Evolutionary conservation across 2,888 invertebrate genomes (phyloP), one percentile per base, ranked within the genome.

Genomic region (Tinea semifulvella): DNA sequence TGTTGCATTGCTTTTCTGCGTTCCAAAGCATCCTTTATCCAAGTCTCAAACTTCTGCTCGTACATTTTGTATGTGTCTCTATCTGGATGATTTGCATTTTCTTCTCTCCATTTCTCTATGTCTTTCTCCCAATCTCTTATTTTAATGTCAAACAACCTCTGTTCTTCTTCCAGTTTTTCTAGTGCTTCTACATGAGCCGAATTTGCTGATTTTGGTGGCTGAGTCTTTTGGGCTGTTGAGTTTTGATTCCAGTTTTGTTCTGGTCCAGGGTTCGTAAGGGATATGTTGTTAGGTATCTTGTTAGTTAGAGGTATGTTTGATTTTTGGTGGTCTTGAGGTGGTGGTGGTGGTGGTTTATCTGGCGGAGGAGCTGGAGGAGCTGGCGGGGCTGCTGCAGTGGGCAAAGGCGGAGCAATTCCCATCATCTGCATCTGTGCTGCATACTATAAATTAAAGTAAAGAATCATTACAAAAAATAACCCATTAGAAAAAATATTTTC

Each of bases 51-150:
- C 65, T 93, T 94, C 43, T 89, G 86, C 68, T 95, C 93, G 68
- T 95, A 96, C 57, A 92, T 89, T 54, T 84, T 84, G 61, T 93
- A 93, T 53, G 92, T 91, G 68, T 88, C 88, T 68, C 90, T 92
- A 65, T 96, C 94, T 0, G 96, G 96, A 76, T 96, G 95, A 67
- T 93, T 91, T 25, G 88, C 89, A 76, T 96, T 96, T 59, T 94
- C 92, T 50, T 88, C 86, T 63, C 92, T 92, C 96, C 96, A 96
- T 56, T 90, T 90, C 57, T 91, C 88, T 65, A 95, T 96, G 65
- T 96, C 92, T 53, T 91, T 86, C 69, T 95, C 94, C 96, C 96
- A 96, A 60, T 92, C 89, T 56, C 88, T 85, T 64, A 96, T 96
- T 66, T 96, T 92, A 49, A 89, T 87, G 61, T 94, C 92, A 72